Evolutionary conservation across 1,140 invertebrate genomes (phyloP).

Genomic region (Scaptodrosophila lebanonensis): DNA sequence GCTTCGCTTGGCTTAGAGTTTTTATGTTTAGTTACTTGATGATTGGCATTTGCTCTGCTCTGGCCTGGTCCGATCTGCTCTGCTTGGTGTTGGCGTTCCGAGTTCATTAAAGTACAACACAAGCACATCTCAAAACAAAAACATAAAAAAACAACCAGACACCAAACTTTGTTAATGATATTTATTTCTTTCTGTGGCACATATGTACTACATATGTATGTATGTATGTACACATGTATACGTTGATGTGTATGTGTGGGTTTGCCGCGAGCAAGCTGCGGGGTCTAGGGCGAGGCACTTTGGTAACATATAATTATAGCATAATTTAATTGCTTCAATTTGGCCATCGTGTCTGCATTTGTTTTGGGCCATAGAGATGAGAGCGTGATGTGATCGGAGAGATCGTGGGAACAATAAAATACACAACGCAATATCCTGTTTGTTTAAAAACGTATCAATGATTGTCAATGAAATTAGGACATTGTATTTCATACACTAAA

Average conservation of each 20-base stretch:
- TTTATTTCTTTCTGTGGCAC: conserved; percentile 28
- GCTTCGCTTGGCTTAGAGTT: conserved; percentile 25
- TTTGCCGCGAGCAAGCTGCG: too few relatives aligned
- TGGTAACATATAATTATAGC: conserved; percentile 46
- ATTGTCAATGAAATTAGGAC: too few relatives aligned
- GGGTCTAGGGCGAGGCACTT: too few relatives aligned
- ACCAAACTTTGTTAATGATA: conserved; percentile 41
- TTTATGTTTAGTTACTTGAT: conserved; percentile 35
- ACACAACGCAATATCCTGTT: conserved; percentile 1
- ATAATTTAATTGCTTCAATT: conserved; percentile 64
- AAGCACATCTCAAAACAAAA: conserved; percentile 1
- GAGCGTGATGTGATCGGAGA: too few relatives aligned
- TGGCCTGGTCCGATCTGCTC: too few relatives aligned
- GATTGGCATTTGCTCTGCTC: conserved; percentile 39
- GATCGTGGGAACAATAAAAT: background rate
- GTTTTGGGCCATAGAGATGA: conserved; percentile 15
- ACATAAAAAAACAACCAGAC: conserved; percentile 6
- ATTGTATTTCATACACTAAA: conserved; percentile 3
- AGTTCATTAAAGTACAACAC: conserved; percentile 10
- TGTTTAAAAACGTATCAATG: too few relatives aligned
- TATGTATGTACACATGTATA: too few relatives aligned
- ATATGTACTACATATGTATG: too few relatives aligned
- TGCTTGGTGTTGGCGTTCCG: conserved; percentile 12
- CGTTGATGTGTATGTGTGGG: too few relatives aligned
- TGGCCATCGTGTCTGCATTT: too few relatives aligned